phyloP scores from a whole-genome alignment of 2,797 vertebrate species.

The Monodelphis domestica region DNA sequence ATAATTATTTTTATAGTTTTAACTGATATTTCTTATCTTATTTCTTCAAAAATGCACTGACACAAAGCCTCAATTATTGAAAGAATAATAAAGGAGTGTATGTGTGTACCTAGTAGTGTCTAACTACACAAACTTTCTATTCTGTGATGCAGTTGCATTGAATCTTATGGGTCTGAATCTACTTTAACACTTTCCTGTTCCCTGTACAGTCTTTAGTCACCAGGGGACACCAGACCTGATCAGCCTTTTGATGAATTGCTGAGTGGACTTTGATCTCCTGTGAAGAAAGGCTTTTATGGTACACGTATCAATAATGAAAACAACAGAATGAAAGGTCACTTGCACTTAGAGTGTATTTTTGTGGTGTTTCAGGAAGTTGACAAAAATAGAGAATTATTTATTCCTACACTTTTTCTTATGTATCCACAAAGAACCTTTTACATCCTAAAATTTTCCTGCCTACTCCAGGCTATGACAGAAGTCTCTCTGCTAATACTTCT shows the following conservation, averaged over 20 bases:
- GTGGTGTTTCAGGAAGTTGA: background rate
- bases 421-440: background rate
- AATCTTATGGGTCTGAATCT: background rate
- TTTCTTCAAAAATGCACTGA: background rate
- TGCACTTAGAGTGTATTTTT: background rate
- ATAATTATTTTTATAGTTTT: background rate
- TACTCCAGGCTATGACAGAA: background rate
- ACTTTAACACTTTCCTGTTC: background rate
- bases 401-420: background rate
- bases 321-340: background rate
- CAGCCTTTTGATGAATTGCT: background rate
- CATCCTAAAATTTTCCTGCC: background rate
- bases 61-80: background rate
- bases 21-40: background rate
- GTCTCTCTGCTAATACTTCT: background rate
- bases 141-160: background rate
- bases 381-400: background rate
- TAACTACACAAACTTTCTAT: background rate
- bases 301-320: background rate
- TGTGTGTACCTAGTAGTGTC: background rate
- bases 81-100: background rate
- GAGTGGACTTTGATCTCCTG: background rate
- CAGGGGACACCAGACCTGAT: background rate
- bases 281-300: background rate
- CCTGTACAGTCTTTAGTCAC: background rate